These are phyloP conservation scores for Lasioglossum albipes DNA, from an alignment of 1,140 invertebrate genomes.

Conservation along the genomic window DNA sequence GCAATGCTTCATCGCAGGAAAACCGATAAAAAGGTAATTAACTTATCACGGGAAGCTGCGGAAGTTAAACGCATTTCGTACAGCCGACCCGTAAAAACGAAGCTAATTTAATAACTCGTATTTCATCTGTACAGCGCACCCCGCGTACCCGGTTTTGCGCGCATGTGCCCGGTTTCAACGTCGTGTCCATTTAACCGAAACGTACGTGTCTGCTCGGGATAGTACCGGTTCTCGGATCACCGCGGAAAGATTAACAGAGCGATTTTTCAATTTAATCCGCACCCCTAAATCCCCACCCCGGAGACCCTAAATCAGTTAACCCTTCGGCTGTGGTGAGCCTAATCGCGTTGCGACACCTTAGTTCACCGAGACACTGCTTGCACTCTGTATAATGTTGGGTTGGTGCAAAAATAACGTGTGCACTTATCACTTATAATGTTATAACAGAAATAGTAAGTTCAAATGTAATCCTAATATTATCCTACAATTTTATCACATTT, in stretches of 20 bases:
- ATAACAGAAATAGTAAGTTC: too few species aligned
- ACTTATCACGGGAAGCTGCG: not conserved
- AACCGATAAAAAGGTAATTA: conserved; percentile 2
- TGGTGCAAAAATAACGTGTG: too few species aligned
- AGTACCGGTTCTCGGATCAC: too few species aligned
- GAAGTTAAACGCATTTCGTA: not conserved
- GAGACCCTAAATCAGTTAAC: not conserved
- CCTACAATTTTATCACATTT: too few species aligned
- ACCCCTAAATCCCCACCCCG: too few species aligned
- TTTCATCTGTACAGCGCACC: not conserved
- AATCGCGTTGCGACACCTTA: too few species aligned
- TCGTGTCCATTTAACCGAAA: not conserved
- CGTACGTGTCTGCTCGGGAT: not conserved
- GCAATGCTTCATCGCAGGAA: not conserved
- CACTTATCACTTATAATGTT: too few species aligned
- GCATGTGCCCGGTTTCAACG: not conserved
- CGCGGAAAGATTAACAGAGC: not conserved
- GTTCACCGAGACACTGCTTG: too few species aligned
- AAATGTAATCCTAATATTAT: too few species aligned
- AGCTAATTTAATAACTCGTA: conserved; percentile 1
- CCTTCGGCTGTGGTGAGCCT: not conserved
- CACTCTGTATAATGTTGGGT: too few species aligned
- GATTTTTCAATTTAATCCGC: not conserved
- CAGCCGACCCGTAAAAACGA: not conserved
- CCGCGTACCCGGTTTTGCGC: too few species aligned